Conservation (phyloP, 2,113 vertebrate species). For the Gasterosteus aculeatus region DNA sequence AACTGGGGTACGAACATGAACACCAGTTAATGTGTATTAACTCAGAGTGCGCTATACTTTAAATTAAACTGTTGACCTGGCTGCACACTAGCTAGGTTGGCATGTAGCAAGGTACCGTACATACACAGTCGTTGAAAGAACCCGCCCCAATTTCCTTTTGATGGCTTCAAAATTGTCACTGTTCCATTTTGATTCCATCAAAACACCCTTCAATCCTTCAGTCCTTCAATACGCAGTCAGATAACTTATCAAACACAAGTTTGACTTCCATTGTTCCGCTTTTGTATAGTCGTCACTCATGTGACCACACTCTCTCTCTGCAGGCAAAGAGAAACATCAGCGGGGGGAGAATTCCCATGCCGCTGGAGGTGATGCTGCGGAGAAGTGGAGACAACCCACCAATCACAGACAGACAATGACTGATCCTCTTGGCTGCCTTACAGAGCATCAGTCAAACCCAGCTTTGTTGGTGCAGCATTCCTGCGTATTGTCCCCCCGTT, state of each 20-base stretch:
- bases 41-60: not conserved
- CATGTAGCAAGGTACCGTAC: not conserved
- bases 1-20: not conserved
- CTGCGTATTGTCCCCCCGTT: conserved; percentile 49
- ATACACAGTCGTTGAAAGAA: not conserved
- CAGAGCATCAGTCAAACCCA: conserved; percentile 76
- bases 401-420: conserved; percentile 74
- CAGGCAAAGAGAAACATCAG: conserved; percentile 57
- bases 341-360: conserved; percentile 69
- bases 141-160: not conserved
- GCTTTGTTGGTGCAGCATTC: conserved; percentile 70
- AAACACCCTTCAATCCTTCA: not conserved
- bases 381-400: conserved; percentile 69
- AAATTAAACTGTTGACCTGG: not conserved
- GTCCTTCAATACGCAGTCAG: conserved; percentile 24
- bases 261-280: conserved; percentile 39
- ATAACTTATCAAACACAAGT: conserved; percentile 46
- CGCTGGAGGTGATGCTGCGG: conserved; percentile 64
- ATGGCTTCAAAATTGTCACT: not conserved
- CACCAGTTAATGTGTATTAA: not conserved
- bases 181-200: not conserved
- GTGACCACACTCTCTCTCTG: conserved; percentile 27
- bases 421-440: conserved; percentile 69
- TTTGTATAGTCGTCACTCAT: conserved; percentile 71
- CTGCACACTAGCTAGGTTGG: not conserved